Evolutionary conservation across 2,113 vertebrate genomes (phyloP).

Genomic region (Physeter macrocephalus): DNA sequence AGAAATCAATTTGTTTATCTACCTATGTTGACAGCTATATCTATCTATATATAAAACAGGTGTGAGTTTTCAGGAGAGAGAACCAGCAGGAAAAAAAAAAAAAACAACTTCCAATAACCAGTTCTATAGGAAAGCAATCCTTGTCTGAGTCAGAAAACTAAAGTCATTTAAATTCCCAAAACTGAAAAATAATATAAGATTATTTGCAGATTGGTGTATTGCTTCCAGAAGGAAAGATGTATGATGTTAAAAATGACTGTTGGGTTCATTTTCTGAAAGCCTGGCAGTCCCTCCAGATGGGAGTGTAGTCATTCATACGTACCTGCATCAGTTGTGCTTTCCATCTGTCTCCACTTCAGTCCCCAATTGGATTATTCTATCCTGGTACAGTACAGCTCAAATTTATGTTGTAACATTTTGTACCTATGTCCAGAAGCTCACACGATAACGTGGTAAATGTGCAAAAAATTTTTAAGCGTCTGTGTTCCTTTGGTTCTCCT

Average conservation of each 20-base stretch:
- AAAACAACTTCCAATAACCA: neutral
- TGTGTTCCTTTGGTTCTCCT: neutral
- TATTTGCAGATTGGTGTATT: slow-evolving; percentile 49
- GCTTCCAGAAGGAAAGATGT: slow-evolving; percentile 53
- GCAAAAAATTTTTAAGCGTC: neutral
- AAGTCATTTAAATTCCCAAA: slow-evolving; percentile 34
- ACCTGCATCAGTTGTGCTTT: neutral
- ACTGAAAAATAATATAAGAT: slow-evolving; percentile 28
- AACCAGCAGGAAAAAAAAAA: neutral
- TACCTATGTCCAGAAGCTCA: neutral
- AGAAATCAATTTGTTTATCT: neutral
- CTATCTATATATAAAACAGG: neutral
- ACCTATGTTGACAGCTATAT: neutral
- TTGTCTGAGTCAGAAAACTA: slow-evolving; percentile 24
- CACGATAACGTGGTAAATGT: neutral
- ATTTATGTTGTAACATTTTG: neutral
- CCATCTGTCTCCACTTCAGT: neutral
- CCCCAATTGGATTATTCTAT: neutral
- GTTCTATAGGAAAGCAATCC: neutral
- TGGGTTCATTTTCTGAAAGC: slow-evolving; percentile 3
- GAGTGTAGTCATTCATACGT: neutral
- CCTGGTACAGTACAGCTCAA: neutral
- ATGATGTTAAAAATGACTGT: neutral
- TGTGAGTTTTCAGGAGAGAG: neutral
- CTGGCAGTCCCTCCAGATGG: neutral